phyloP scores from a whole-genome alignment of 2,888 invertebrate species.

The Folsomia manolachei region DNA sequence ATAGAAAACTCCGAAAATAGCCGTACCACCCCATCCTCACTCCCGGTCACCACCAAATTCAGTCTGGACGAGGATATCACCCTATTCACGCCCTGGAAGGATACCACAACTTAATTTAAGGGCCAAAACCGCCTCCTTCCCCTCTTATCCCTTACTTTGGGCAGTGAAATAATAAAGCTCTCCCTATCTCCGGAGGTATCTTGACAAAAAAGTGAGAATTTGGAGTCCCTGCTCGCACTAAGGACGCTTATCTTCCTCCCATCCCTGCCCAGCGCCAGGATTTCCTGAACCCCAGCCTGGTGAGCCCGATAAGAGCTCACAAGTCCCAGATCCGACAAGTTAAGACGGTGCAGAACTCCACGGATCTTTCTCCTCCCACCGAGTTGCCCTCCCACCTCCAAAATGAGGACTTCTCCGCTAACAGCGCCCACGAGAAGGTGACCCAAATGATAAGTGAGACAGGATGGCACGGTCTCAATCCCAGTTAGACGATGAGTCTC shows the following conservation, averaged over 20 bases:
- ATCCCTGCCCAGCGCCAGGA: slow-evolving; percentile 24
- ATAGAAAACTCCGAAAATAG: slow-evolving; percentile 47
- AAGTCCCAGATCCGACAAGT: slow-evolving; percentile 9
- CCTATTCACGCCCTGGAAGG: slow-evolving; percentile 41
- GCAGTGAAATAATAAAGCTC: slow-evolving; percentile 37
- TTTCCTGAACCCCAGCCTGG: slow-evolving; percentile 32
- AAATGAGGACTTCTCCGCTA: slow-evolving; percentile 38
- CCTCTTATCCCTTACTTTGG: slow-evolving; percentile 26
- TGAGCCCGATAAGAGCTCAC: slow-evolving; percentile 39
- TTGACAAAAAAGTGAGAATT: slow-evolving; percentile 43
- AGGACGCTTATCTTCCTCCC: slow-evolving; percentile 33
- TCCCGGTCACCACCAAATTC: slow-evolving; percentile 48
- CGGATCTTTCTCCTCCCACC: slow-evolving; percentile 37
- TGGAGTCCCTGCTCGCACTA: slow-evolving; percentile 40
- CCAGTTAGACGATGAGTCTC: slow-evolving; percentile 46
- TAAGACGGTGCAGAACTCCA: slow-evolving; percentile 35
- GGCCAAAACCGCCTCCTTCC: neutral
- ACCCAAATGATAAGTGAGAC: slow-evolving; percentile 31
- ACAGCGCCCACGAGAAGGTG: slow-evolving; percentile 41
- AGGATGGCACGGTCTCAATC: slow-evolving; percentile 29
- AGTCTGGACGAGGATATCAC: slow-evolving; percentile 33
- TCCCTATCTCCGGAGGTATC: slow-evolving; percentile 37
- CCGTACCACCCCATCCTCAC: slow-evolving; percentile 50
- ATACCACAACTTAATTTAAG: neutral
- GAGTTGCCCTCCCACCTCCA: slow-evolving; percentile 24